Evolutionary conservation across 2,888 invertebrate species (phyloP).

Genomic region (Zonitis immaculata): DNA sequence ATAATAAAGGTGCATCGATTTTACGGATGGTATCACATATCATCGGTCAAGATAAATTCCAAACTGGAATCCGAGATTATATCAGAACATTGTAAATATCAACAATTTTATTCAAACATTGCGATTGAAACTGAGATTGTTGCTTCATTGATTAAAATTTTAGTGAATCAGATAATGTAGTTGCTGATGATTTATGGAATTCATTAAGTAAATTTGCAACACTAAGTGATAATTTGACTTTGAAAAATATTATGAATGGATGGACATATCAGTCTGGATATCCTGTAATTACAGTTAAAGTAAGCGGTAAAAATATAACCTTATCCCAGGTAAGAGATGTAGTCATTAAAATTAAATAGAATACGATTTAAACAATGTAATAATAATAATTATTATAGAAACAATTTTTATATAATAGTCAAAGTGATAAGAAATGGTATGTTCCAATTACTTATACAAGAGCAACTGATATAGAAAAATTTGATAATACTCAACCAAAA

Average conservation of each 20-base stretch:
- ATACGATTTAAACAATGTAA: too few species aligned
- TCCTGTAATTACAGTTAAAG: constrained; percentile 52
- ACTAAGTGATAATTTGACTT: constrained; percentile 10
- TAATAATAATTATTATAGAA: too few species aligned
- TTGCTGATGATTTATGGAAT: constrained; percentile 53
- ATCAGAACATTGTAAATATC: constrained; percentile 52
- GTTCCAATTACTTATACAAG: constrained; percentile 54
- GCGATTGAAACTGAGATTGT: too few species aligned
- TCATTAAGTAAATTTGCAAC: constrained; percentile 29
- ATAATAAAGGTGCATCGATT: constrained; percentile 53
- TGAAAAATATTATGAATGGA: constrained; percentile 51
- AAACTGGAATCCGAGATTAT: constrained; percentile 54
- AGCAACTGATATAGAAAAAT: constrained; percentile 42
- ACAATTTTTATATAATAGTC: constrained; percentile 23
- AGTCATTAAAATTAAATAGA: too few species aligned
- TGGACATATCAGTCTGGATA: constrained; percentile 60
- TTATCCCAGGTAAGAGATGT: constrained; percentile 28
- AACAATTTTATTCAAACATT: not conserved
- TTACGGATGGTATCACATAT: constrained; percentile 64
- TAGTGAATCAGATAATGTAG: constrained; percentile 46
- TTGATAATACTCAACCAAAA: constrained; percentile 39
- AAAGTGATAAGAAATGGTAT: constrained; percentile 41
- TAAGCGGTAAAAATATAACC: constrained; percentile 9
- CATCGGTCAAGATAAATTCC: constrained; percentile 53
- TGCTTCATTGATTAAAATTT: constrained; percentile 20